These are phyloP conservation scores for Brevimyrus niger DNA, from an alignment of 2,113 vertebrate genomes.

Conservation along the genomic window DNA sequence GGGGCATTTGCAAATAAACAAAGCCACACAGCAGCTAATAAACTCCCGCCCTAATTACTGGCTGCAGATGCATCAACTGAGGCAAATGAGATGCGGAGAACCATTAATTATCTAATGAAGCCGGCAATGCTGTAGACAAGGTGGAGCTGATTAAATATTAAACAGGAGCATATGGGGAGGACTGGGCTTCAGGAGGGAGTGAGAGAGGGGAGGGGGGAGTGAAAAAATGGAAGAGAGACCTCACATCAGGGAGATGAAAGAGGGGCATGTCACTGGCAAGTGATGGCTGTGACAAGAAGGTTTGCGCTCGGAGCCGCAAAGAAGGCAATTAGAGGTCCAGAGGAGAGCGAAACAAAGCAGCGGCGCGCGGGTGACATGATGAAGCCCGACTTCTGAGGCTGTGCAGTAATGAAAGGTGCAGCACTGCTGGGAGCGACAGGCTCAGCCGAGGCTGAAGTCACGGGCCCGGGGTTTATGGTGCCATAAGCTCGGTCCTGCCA, in stretches of 20 bases:
- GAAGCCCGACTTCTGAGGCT: slow-evolving; percentile 54
- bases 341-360: slow-evolving; percentile 28
- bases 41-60: slow-evolving; percentile 76
- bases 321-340: slow-evolving; percentile 58
- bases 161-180: slow-evolving; percentile 72
- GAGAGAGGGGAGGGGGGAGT: neutral
- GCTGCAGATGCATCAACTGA: slow-evolving; percentile 74
- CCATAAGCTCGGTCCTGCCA: neutral
- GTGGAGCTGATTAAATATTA: slow-evolving; percentile 85
- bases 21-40: slow-evolving; percentile 66
- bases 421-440: neutral
- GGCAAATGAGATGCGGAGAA: slow-evolving; percentile 66
- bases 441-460: neutral
- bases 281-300: slow-evolving; percentile 38
- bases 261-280: slow-evolving; percentile 16
- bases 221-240: neutral
- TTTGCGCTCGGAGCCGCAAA: slow-evolving; percentile 34
- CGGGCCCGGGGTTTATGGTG: neutral
- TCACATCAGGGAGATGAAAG: slow-evolving; percentile 22
- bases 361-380: neutral
- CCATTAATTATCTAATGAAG: slow-evolving; percentile 82
- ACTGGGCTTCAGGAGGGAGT: slow-evolving; percentile 38
- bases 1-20: slow-evolving; percentile 64
- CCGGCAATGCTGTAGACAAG: slow-evolving; percentile 69
- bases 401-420: slow-evolving; percentile 55